Percentiles rank a stretch among this genome's conserved stretches.
phyloP scores from a whole-genome alignment of 2,113 vertebrate species.

The Chloropsis cyanopogon region DNA sequence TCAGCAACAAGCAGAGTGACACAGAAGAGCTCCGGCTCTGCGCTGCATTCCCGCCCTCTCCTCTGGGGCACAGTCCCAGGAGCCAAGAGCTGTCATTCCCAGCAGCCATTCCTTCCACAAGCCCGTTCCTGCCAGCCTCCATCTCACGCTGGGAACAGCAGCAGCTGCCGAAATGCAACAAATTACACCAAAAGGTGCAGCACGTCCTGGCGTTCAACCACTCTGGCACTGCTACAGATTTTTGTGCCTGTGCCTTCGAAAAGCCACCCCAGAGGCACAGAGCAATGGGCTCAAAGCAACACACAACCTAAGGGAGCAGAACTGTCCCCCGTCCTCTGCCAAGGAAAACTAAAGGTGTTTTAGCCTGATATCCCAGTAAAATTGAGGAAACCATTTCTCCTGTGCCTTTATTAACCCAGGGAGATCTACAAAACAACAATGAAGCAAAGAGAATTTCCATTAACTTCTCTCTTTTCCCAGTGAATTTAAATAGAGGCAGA shows the following conservation, averaged over 20 bases:
- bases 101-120: slow-evolving; percentile 23
- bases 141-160: background rate
- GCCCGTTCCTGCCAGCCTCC: slow-evolving; percentile 19
- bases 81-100: background rate
- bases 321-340: background rate
- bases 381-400: background rate
- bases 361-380: background rate
- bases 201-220: background rate
- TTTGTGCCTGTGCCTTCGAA: background rate
- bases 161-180: background rate
- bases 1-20: background rate
- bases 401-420: background rate
- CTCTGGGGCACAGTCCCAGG: background rate
- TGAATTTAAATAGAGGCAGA: background rate
- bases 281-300: background rate
- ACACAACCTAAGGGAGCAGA: background rate
- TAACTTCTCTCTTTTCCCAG: background rate
- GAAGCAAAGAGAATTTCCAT: background rate
- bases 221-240: background rate
- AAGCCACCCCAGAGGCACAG: background rate
- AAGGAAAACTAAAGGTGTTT: background rate
- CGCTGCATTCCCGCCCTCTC: background rate
- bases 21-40: accelerated
- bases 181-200: slow-evolving; percentile 25
- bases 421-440: background rate